Conservation (phyloP, 2,888 invertebrate species). For the Dione vanillae region DNA sequence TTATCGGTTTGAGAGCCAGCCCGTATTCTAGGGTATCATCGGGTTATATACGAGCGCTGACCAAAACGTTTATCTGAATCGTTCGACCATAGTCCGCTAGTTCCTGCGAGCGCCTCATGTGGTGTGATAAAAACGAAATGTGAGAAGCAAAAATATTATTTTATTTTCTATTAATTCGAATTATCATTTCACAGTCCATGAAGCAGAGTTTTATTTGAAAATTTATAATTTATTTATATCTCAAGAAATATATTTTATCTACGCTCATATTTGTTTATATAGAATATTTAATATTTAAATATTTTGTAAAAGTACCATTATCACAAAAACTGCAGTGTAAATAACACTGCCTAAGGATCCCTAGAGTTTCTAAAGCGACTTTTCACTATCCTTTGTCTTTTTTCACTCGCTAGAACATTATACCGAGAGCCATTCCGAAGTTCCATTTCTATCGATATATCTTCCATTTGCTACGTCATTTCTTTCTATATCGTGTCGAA, state of each 20-base stretch:
- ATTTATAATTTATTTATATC: background rate
- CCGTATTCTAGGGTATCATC: constrained; percentile 47
- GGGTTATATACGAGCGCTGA: constrained; percentile 61
- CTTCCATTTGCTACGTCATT: constrained; percentile 69
- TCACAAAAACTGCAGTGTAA: background rate
- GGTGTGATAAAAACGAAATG: constrained; percentile 9
- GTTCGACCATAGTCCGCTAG: constrained; percentile 64
- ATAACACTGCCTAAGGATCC: constrained; percentile 7
- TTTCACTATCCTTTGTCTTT: constrained; percentile 61
- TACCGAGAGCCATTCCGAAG: constrained; percentile 65
- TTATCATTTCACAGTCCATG: background rate
- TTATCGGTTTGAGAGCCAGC: constrained; percentile 57
- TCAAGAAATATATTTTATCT: background rate
- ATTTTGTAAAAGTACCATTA: background rate
- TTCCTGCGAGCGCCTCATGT: constrained; percentile 51
- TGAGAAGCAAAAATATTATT: constrained; percentile 3
- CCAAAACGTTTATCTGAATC: constrained; percentile 76
- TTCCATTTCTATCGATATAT: constrained; percentile 66
- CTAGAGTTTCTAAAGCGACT: constrained; percentile 40
- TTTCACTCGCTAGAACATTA: constrained; percentile 64
- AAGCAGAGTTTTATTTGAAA: background rate
- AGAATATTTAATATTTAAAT: background rate
- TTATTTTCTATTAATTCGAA: background rate
- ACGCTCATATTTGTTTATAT: background rate
- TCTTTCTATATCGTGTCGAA: constrained; percentile 56